Evolutionary conservation across 2,113 vertebrate genomes (phyloP).

Genomic region (Phylloscopus whistleri): DNA sequence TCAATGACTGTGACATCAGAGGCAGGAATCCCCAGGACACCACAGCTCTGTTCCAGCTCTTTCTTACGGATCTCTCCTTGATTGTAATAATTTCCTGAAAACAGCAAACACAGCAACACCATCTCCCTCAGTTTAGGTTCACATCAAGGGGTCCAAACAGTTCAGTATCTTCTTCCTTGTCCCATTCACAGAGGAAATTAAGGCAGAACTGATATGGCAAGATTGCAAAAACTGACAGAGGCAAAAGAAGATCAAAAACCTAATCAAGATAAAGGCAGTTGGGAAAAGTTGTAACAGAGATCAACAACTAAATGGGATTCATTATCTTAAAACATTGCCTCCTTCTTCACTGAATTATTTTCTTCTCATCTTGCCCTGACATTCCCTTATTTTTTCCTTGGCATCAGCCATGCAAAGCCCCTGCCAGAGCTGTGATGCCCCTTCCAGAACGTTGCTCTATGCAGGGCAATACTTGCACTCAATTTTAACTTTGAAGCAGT

Average conservation of each 20-base stretch:
- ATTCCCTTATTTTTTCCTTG: background rate
- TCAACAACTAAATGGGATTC: background rate
- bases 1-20: slow-evolving; percentile 82
- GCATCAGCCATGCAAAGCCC: background rate
- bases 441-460: background rate
- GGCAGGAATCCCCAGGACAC: slow-evolving; percentile 84
- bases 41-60: slow-evolving; percentile 89
- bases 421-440: background rate
- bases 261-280: background rate
- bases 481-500: slow-evolving; percentile 32
- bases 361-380: background rate
- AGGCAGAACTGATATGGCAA: background rate
- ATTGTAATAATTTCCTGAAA: slow-evolving; percentile 90
- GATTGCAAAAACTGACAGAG: background rate
- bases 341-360: background rate
- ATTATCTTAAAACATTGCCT: background rate
- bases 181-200: background rate
- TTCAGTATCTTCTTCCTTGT: background rate
- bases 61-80: slow-evolving; percentile 87
- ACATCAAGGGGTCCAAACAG: background rate
- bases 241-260: background rate
- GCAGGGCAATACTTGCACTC: background rate
- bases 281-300: background rate
- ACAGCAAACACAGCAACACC: slow-evolving; percentile 42
- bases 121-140: background rate